Conservation (phyloP, 1,140 invertebrate genomes). For the Tetragonula clypearis region DNA sequence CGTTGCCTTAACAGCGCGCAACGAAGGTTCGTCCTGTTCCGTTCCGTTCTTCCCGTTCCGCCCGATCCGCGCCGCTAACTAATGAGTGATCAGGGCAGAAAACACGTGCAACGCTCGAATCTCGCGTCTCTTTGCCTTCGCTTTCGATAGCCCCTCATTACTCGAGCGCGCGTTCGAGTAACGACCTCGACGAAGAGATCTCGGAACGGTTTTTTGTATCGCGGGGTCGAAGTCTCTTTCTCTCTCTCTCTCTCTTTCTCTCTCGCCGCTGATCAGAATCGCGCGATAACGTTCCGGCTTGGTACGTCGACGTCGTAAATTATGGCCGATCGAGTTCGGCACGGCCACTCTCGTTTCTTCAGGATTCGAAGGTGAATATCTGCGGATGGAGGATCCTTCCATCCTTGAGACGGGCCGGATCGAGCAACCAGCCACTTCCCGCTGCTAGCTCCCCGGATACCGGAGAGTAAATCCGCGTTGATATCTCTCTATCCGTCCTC, state of each 20-base stretch:
- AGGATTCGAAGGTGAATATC: conserved; percentile 53
- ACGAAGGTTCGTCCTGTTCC: too few relatives aligned
- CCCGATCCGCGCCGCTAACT: conserved; percentile 28
- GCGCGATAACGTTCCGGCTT: conserved; percentile 46
- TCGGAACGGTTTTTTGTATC: conserved; percentile 60
- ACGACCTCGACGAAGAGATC: conserved; percentile 60
- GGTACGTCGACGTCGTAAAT: conserved; percentile 55
- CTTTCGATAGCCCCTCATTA: conserved; percentile 65
- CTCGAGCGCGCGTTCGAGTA: conserved; percentile 59
- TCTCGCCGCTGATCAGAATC: conserved; percentile 54
- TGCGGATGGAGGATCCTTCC: conserved; percentile 47
- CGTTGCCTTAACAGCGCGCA: neutral
- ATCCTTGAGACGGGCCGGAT: conserved; percentile 41
- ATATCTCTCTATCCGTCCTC: conserved; percentile 42
- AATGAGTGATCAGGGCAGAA: conserved; percentile 50
- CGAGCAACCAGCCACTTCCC: conserved; percentile 26
- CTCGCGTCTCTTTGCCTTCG: conserved; percentile 43
- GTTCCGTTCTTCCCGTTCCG: neutral
- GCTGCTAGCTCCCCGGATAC: conserved; percentile 30
- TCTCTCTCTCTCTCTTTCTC: too few relatives aligned
- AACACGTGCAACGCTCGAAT: conserved; percentile 46
- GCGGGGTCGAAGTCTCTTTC: conserved; percentile 47
- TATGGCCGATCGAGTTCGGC: conserved; percentile 56
- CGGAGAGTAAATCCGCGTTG: conserved; percentile 41
- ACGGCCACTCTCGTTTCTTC: conserved; percentile 39